phyloP scores from a whole-genome alignment of 2,113 vertebrate species.

The Mungos mungo region DNA sequence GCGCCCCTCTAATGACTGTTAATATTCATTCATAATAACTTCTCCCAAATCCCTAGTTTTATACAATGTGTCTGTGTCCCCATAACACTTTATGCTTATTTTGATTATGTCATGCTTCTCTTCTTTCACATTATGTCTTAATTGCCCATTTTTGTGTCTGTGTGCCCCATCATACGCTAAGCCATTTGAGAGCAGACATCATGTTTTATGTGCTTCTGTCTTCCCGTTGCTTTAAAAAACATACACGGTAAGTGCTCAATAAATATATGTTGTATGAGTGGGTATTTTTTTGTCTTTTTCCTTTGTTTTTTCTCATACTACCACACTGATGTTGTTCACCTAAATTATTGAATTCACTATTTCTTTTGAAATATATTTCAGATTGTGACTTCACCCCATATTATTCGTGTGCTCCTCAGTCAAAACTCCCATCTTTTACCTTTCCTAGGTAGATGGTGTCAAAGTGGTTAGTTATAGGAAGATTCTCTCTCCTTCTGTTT shows the following conservation, averaged over 20 bases:
- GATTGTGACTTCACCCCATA: not conserved
- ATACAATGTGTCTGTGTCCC: not conserved
- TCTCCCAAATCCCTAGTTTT: not conserved
- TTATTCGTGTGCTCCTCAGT: not conserved
- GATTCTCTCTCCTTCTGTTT: not conserved
- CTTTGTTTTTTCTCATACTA: not conserved
- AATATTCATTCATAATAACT: not conserved
- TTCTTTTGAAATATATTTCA: not conserved
- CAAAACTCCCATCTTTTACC: not conserved
- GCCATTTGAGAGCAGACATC: not conserved
- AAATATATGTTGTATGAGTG: not conserved
- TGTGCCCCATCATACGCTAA: not conserved
- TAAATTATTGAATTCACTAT: not conserved
- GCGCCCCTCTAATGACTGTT: not conserved
- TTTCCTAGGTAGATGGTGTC: not conserved
- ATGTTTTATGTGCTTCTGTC: not conserved
- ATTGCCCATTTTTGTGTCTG: not conserved
- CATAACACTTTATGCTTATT: not conserved
- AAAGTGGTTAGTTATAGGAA: not conserved
- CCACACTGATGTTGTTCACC: not conserved
- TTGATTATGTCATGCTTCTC: not conserved
- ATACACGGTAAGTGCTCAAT: not conserved
- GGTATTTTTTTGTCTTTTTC: not conserved
- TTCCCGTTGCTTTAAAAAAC: not conserved
- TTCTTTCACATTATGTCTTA: not conserved